Percentiles rank a stretch among this genome's conserved stretches.
phyloP scores from a whole-genome alignment of 2,797 vertebrate genomes.

The Myotis vivesi region DNA sequence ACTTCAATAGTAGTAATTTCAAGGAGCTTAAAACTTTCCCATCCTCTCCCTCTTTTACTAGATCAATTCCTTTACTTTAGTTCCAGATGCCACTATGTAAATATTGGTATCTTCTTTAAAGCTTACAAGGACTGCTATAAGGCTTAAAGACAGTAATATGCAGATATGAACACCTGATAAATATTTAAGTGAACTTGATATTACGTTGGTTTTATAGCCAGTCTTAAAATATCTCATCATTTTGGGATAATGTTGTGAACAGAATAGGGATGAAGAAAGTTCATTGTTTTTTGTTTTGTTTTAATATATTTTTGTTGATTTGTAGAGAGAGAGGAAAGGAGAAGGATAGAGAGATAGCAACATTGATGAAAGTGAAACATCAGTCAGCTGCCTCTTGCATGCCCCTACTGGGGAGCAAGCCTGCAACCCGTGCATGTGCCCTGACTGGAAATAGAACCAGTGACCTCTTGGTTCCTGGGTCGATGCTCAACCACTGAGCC shows the following conservation, averaged over 20 bases:
- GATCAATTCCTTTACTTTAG: background rate
- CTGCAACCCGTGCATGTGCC: too few relatives aligned
- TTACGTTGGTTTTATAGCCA: background rate
- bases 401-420: too few relatives aligned
- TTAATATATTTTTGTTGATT: too few relatives aligned
- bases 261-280: background rate
- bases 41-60: background rate
- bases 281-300: too few relatives aligned
- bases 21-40: background rate
- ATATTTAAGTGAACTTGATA: slow-evolving; percentile 12
- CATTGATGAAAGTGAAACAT: too few relatives aligned
- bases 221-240: background rate
- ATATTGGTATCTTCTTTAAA: background rate
- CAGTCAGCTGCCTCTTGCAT: too few relatives aligned
- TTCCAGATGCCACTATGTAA: background rate
- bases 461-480: too few relatives aligned
- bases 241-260: background rate
- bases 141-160: background rate
- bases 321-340: too few relatives aligned
- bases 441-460: too few relatives aligned
- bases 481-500: too few relatives aligned
- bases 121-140: background rate
- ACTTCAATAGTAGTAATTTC: background rate
- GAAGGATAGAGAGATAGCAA: too few relatives aligned
- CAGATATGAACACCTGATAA: background rate